These are phyloP conservation scores for Heterohyrax brucei DNA, from an alignment of 2,797 vertebrate genomes.

Conservation along the genomic window DNA sequence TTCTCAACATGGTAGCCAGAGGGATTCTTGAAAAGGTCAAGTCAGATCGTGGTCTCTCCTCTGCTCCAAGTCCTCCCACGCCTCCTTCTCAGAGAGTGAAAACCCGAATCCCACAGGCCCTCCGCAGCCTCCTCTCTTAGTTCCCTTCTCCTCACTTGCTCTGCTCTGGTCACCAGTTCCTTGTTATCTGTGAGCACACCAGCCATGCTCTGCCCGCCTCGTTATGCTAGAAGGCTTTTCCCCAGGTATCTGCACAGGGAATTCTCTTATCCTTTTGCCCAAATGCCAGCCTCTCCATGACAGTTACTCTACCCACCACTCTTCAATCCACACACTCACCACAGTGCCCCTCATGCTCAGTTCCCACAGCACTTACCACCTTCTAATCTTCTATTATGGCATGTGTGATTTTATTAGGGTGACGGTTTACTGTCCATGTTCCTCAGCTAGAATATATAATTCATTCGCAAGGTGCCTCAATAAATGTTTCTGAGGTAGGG, in stretches of 20 bases:
- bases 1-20: not conserved
- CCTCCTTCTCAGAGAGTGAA: not conserved
- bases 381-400: not conserved
- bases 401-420: not conserved
- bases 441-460: not conserved
- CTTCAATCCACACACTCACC: not conserved
- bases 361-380: not conserved
- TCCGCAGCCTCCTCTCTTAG: not conserved
- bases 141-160: not conserved
- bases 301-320: not conserved
- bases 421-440: not conserved
- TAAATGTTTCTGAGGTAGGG: conserved; percentile 62
- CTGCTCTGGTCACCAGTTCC: not conserved
- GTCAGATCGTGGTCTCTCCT: not conserved
- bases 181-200: not conserved
- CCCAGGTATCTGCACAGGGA: not conserved
- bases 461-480: not conserved
- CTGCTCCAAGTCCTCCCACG: not conserved
- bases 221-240: not conserved
- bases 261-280: not conserved
- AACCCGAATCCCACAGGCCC: not conserved
- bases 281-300: not conserved
- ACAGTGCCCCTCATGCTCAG: not conserved
- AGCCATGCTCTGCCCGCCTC: not conserved
- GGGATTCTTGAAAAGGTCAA: not conserved